Conservation (phyloP, 2,888 invertebrate genomes). For the Chrysomela aeneicollis region DNA sequence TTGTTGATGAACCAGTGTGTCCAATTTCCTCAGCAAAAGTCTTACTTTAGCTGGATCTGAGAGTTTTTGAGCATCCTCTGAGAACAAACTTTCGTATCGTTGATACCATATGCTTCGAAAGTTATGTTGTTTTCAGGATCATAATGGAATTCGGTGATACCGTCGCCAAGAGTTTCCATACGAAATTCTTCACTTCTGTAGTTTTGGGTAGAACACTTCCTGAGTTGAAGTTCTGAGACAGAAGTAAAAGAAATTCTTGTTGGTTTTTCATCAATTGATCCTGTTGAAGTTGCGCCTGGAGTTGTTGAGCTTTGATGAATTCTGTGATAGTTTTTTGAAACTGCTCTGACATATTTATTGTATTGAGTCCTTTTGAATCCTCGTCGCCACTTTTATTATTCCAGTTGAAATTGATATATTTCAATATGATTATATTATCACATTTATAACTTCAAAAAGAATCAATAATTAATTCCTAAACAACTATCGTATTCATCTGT, state of each 20-base stretch:
- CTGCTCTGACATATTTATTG: not conserved
- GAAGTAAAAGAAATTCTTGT: not conserved
- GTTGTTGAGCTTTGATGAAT: not conserved
- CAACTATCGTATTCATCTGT: no score
- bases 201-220: not conserved
- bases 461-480: no score
- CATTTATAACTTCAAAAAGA: no score
- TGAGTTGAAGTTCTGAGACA: conserved; percentile 1
- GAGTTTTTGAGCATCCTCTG: conserved; percentile 4
- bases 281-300: not conserved
- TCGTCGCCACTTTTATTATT: not conserved
- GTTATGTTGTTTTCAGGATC: not conserved
- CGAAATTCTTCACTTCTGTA: not conserved
- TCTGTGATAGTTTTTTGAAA: not conserved
- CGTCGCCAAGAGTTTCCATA: not conserved
- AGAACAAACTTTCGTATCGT: not conserved
- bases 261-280: not conserved
- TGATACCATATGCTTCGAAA: conserved; percentile 3
- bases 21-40: conserved; percentile 7
- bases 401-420: no score
- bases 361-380: not conserved
- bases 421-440: no score
- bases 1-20: conserved; percentile 10
- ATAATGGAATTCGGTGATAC: conserved; percentile 3
- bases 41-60: conserved; percentile 9